phyloP scores from a whole-genome alignment of 2,113 vertebrate species.

The Platysteira castanea region DNA sequence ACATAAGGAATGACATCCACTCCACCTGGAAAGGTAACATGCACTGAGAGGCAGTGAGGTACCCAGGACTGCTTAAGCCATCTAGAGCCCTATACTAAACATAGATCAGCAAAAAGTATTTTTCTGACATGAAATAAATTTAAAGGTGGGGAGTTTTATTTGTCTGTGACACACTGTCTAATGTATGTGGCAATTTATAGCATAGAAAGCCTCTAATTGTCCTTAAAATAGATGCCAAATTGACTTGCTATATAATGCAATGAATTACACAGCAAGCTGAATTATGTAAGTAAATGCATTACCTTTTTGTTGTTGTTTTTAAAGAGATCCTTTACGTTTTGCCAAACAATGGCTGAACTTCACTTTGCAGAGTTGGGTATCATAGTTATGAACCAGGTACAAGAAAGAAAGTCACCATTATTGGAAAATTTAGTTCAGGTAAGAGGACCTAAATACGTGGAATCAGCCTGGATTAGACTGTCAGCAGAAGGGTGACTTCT shows the following conservation, averaged over 20 bases:
- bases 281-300: background rate
- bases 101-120: background rate
- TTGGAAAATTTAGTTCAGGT: background rate
- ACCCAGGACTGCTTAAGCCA: background rate
- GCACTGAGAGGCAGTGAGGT: background rate
- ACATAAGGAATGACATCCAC: background rate
- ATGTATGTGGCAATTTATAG: background rate
- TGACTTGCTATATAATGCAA: background rate
- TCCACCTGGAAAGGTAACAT: fast-evolving
- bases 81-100: background rate
- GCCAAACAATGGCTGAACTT: background rate
- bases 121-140: background rate
- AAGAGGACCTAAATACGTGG: background rate
- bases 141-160: fast-evolving
- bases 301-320: background rate
- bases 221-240: background rate
- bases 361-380: background rate
- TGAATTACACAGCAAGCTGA: background rate
- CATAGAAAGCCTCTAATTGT: background rate
- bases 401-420: background rate
- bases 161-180: background rate
- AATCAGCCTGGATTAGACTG: background rate
- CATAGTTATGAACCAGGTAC: background rate
- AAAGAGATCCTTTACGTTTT: background rate
- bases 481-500: background rate